Percentiles rank a stretch among this genome's conserved stretches.
Evolutionary conservation across 2,888 invertebrate genomes (phyloP).

Genomic region (Brassicogethes aeneus): DNA sequence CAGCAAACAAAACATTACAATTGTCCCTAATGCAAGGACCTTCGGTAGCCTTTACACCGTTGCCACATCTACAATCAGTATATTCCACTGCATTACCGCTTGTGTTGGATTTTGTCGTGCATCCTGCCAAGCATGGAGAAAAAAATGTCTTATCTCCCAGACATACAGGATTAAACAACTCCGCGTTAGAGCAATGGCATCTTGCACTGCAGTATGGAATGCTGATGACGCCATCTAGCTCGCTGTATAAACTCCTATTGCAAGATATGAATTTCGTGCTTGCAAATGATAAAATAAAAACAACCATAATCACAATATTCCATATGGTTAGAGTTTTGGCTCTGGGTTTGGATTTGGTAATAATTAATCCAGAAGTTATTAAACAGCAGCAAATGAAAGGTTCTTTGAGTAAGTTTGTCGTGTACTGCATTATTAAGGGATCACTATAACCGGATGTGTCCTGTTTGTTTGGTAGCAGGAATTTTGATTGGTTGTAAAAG

Average conservation of each 20-base stretch:
- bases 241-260: slow-evolving; percentile 31
- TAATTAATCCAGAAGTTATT: slow-evolving; percentile 46
- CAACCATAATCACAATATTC: slow-evolving; percentile 40
- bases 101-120: slow-evolving; percentile 38
- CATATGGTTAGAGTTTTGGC: slow-evolving; percentile 44
- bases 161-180: slow-evolving; percentile 56
- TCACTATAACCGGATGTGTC: slow-evolving; percentile 45
- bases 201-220: slow-evolving; percentile 46
- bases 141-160: slow-evolving; percentile 53
- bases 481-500: slow-evolving; percentile 49
- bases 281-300: slow-evolving; percentile 42
- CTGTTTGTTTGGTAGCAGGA: slow-evolving; percentile 43
- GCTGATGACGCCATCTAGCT: slow-evolving; percentile 38
- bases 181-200: slow-evolving; percentile 45
- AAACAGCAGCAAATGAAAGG: slow-evolving; percentile 46
- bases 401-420: slow-evolving; percentile 47
- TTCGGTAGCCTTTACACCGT: slow-evolving; percentile 36
- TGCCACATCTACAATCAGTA: slow-evolving; percentile 47
- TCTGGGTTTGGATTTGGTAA: slow-evolving; percentile 44
- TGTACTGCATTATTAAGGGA: slow-evolving; percentile 45
- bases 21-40: slow-evolving; percentile 46
- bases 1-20: slow-evolving; percentile 45
- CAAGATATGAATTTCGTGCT: slow-evolving; percentile 31
- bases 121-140: slow-evolving; percentile 69
- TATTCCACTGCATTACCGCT: too few relatives aligned